Evolutionary conservation across 2,113 vertebrate species (phyloP).

Genomic region (Coturnix japonica): DNA sequence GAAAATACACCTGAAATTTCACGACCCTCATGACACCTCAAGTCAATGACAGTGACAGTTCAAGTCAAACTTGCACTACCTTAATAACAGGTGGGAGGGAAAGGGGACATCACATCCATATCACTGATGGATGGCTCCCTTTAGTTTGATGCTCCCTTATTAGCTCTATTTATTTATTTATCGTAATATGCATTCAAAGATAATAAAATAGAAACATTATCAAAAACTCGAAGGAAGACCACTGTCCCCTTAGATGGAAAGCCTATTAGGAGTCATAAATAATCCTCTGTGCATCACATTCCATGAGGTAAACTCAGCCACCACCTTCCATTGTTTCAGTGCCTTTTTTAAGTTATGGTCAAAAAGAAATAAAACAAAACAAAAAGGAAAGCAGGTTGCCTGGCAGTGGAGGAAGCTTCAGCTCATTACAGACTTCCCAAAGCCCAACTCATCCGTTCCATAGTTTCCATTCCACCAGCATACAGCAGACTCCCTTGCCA

Average conservation of each 20-base stretch:
- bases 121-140: conserved; percentile 29
- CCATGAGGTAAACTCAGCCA: neutral
- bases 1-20: neutral
- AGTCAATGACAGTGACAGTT: neutral
- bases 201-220: neutral
- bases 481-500: neutral
- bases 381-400: rapidly evolving
- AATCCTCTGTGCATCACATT: neutral
- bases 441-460: neutral
- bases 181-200: neutral
- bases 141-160: neutral
- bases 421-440: neutral
- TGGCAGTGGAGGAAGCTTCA: neutral
- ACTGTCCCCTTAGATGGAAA: neutral
- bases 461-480: neutral
- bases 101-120: conserved; percentile 19
- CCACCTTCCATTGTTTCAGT: neutral
- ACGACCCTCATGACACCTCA: neutral
- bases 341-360: neutral
- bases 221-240: neutral
- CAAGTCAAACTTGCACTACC: conserved; percentile 43
- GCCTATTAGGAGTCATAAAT: neutral
- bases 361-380: neutral
- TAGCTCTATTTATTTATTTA: neutral
- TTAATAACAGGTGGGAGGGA: conserved; percentile 24